Base-by-base conservation (phyloP, 2,888 invertebrate genomes). In the Cantharis nigra region DNA sequence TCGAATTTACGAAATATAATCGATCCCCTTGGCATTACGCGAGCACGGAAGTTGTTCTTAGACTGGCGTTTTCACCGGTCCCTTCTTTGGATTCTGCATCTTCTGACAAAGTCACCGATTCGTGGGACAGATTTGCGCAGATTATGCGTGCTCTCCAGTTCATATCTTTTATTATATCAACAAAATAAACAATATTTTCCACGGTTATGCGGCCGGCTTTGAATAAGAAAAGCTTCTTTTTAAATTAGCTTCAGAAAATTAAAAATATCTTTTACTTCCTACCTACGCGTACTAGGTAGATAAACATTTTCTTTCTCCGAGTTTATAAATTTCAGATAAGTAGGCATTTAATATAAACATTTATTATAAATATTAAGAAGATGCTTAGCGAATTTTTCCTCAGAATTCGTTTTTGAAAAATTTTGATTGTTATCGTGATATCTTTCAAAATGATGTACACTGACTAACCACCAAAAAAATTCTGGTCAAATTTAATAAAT, bases 41-140 rank as follows among this genome's bases (percentile, higher is more conserved):
- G 79, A 80, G 80, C 82, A 80, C 84, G 85, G 85, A 84, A 84
- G 84, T 83, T 81, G 83, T 80, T 82, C 77, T 79, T 82, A 83
- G 82, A 83, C 84, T 84, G 85, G 84, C 84, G 67, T 80, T 80
- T 69, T 74, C 67, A 76, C 70, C 75, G 33, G 77, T 79, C 75
- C 81, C 75, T 71, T 73, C 77, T 69, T 78, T 76, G 70, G 65
- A 72, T 77, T 74, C 77, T 72, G 73, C 81, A 79, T 76, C 79
- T 79, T 80, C 82, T 82, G 65, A 80, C 82, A 80, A 80, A 80
- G 78, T 74, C 75, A 76, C 78, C 73, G 75, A 78, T 79, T 79
- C 78, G 77, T 79, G 80, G 81, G 82, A 81, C 80, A 81, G 78
- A 76, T 78, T 78, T 79, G 83, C 83, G 82, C 82, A 83, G 79